A percentile compares a stretch with the other conserved stretches of the same genome.
phyloP scores from a whole-genome alignment of 2,888 invertebrate species.

The Agonopterix heracliana region DNA sequence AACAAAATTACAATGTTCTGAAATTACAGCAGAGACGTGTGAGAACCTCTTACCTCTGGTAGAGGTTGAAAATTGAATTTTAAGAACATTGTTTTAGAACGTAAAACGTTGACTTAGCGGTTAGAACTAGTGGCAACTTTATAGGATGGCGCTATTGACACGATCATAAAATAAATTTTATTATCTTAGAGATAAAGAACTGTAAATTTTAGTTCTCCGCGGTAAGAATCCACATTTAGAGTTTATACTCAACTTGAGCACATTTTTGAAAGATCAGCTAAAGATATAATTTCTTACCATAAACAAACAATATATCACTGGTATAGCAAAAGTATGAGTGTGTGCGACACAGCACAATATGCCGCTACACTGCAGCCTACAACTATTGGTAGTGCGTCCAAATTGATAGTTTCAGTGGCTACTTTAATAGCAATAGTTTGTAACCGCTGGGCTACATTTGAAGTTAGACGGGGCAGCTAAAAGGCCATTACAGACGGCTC shows the following conservation, averaged over 20 bases:
- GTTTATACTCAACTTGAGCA: too few species aligned
- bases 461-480: constrained; percentile 64
- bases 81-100: constrained; percentile 20
- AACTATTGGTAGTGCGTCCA: constrained; percentile 12
- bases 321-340: too few species aligned
- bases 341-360: neutral
- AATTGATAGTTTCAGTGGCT: constrained; percentile 50
- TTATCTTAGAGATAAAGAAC: too few species aligned
- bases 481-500: constrained; percentile 65
- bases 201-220: too few species aligned
- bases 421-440: constrained; percentile 54
- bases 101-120: constrained; percentile 20
- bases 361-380: constrained; percentile 9
- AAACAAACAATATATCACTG: too few species aligned
- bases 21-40: constrained; percentile 3
- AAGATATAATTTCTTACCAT: too few species aligned
- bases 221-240: too few species aligned
- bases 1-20: constrained; percentile 37
- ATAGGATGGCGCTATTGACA: neutral
- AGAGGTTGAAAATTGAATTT: constrained; percentile 16
- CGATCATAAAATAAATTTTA: neutral
- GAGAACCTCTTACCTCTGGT: constrained; percentile 2
- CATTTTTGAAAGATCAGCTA: too few species aligned
- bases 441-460: constrained; percentile 52
- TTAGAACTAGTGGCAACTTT: constrained; percentile 2